phyloP scores from a whole-genome alignment of 1,140 invertebrate genomes.

The Plutomurus gul region DNA sequence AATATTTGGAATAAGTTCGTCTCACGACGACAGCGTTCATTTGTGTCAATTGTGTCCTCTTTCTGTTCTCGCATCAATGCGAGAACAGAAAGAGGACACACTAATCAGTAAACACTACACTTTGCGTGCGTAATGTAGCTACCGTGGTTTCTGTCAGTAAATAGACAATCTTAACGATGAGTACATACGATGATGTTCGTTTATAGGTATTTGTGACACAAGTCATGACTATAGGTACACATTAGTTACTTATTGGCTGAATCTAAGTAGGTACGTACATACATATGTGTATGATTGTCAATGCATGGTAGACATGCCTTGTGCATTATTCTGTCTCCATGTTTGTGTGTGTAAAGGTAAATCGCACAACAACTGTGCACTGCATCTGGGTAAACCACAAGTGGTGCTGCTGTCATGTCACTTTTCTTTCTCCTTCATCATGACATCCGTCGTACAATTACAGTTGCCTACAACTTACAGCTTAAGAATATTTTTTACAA shows the following conservation, averaged over 20 bases:
- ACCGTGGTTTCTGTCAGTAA: background rate
- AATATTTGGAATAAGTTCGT: background rate
- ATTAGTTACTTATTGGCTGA: background rate
- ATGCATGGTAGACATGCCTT: background rate
- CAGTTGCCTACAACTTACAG: no score
- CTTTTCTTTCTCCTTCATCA: conserved; percentile 8
- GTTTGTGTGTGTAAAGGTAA: background rate
- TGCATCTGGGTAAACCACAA: conserved; percentile 26
- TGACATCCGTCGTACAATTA: background rate
- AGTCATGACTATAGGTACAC: background rate
- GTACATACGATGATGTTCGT: no score
- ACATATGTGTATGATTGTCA: background rate
- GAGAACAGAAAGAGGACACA: background rate
- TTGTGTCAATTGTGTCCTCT: background rate
- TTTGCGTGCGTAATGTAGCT: background rate
- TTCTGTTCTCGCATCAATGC: background rate
- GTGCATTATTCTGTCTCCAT: background rate
- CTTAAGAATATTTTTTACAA: no score
- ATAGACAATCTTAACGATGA: conserved; percentile 18
- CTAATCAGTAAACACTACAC: background rate
- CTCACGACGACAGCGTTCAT: conserved; percentile 4
- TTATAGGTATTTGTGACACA: background rate
- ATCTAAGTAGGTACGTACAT: background rate
- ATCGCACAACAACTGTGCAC: background rate
- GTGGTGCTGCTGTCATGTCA: background rate